Evolutionary conservation across 2,888 invertebrate species (phyloP).

Genomic region (Dexiosoma caninum): DNA sequence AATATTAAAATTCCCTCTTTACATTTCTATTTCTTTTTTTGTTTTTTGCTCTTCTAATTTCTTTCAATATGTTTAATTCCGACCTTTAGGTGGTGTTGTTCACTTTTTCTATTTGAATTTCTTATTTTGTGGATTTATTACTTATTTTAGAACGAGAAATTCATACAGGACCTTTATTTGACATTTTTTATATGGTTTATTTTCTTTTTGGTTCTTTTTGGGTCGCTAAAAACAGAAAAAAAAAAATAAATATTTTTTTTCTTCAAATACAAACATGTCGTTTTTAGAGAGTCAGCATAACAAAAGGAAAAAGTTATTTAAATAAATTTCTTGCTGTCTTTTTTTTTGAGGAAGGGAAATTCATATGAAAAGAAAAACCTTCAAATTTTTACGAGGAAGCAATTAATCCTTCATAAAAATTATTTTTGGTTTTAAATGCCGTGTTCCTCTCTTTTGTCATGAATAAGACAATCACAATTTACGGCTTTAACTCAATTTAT

Average conservation of each 20-base stretch:
- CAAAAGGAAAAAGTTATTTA: slow-evolving; percentile 4
- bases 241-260: slow-evolving; percentile 43
- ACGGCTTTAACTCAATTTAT: neutral
- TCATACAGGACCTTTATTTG: slow-evolving; percentile 17
- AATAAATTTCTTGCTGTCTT: neutral
- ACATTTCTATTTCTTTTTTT: neutral
- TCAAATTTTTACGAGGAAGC: too few species aligned
- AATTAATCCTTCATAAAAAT: too few species aligned
- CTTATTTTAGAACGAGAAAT: slow-evolving; percentile 28
- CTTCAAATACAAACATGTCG: slow-evolving; percentile 43
- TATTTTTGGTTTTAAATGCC: too few species aligned
- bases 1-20: slow-evolving; percentile 19
- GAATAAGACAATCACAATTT: neutral
- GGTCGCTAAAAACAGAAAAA: neutral
- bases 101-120: slow-evolving; percentile 39
- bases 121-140: slow-evolving; percentile 51
- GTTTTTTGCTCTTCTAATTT: too few species aligned
- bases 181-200: slow-evolving; percentile 15
- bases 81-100: slow-evolving; percentile 42
- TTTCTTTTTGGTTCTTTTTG: neutral
- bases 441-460: too few species aligned
- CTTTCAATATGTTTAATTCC: slow-evolving; percentile 30
- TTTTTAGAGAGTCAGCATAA: too few species aligned
- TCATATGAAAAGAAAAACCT: neutral
- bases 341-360: neutral